phyloP scores from a whole-genome alignment of 2,113 vertebrate species.

The Brachyhypopomus gauderio region DNA sequence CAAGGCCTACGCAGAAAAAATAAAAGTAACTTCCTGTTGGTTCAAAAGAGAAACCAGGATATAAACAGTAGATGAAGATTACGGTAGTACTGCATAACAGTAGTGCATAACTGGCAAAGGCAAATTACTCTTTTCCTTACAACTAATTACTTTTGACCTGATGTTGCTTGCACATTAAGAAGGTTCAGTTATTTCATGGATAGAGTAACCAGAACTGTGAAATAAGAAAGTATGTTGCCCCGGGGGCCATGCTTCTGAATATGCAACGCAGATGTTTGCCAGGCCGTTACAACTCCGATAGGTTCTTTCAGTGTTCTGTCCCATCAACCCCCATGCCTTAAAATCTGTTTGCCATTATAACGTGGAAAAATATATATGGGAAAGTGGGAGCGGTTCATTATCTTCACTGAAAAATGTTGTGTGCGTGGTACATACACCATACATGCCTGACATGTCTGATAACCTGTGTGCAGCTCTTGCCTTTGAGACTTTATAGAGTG shows the following conservation, averaged over 20 bases:
- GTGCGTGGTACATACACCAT: neutral
- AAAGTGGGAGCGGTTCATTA: neutral
- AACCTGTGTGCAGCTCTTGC: neutral
- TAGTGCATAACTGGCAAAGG: neutral
- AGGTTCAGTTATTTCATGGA: neutral
- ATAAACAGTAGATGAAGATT: conserved; percentile 32
- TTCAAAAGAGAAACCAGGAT: conserved; percentile 18
- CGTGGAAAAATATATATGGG: neutral
- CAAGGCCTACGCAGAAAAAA: neutral
- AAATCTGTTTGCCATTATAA: conserved; percentile 47
- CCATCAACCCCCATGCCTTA: neutral
- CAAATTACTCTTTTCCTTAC: neutral
- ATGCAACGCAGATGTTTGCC: conserved; percentile 34
- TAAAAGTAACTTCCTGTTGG: conserved; percentile 8
- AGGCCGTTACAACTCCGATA: conserved; percentile 21
- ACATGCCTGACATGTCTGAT: too few species aligned
- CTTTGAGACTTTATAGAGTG: conserved; percentile 1
- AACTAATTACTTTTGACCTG: neutral
- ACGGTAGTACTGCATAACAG: neutral
- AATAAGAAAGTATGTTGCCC: conserved; percentile 18
- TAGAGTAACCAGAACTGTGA: neutral
- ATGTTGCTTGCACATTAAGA: neutral
- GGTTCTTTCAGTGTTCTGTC: neutral
- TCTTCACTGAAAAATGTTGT: neutral
- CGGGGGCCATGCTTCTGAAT: neutral